Conservation (phyloP, 2,113 vertebrate genomes). For the Lathamus discolor region DNA sequence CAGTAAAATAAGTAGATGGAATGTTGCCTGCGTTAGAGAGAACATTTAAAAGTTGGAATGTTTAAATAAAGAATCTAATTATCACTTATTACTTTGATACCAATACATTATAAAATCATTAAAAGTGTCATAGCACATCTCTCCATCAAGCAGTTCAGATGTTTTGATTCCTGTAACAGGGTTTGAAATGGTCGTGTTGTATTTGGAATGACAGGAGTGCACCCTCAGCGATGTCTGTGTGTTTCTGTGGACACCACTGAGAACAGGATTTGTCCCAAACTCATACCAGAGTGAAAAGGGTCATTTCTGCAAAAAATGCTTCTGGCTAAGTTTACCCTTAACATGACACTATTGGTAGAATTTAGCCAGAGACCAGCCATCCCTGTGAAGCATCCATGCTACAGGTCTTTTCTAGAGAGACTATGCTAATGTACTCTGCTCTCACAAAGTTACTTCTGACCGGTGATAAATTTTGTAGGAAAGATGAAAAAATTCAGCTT, state of each 20-base stretch:
- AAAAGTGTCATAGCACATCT: background rate
- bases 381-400: background rate
- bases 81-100: background rate
- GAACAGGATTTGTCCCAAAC: background rate
- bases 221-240: background rate
- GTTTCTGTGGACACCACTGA: background rate
- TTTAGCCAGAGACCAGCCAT: background rate
- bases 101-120: background rate
- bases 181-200: background rate
- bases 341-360: background rate
- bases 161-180: conserved; percentile 47
- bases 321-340: background rate
- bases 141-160: conserved; percentile 12
- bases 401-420: background rate
- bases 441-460: background rate
- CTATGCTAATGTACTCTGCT: background rate
- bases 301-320: background rate
- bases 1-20: background rate
- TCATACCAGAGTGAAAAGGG: background rate
- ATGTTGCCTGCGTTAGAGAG: background rate
- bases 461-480: background rate
- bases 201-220: background rate
- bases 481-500: background rate
- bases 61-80: background rate
- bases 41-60: background rate